Conservation (phyloP, 2,797 vertebrate genomes). For the Malurus leucopterus region DNA sequence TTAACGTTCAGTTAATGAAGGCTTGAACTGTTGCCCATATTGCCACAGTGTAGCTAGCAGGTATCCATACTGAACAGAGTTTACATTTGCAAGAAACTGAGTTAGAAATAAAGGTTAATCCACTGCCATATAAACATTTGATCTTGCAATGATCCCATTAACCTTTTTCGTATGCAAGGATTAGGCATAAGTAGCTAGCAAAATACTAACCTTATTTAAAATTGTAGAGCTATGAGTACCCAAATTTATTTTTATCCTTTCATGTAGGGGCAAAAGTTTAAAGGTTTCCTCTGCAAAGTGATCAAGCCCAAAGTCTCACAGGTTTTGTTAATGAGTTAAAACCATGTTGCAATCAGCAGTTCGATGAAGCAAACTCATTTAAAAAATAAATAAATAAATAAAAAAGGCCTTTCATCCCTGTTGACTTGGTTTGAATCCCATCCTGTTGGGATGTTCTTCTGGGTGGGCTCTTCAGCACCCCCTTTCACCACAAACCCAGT, state of each 20-base stretch:
- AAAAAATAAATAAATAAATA: rapidly evolving
- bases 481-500: not conserved
- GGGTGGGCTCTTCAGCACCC: not conserved
- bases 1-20: slow-evolving; percentile 37
- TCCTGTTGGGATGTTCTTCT: not conserved
- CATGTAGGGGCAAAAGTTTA: not conserved
- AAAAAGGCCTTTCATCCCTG: not conserved
- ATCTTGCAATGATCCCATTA: slow-evolving; percentile 56
- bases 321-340: not conserved
- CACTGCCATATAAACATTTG: slow-evolving; percentile 45
- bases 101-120: slow-evolving; percentile 55
- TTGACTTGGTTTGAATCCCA: not conserved
- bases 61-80: not conserved
- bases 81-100: slow-evolving; percentile 19
- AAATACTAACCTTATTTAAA: slow-evolving; percentile 36
- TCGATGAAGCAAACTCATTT: not conserved
- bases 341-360: not conserved
- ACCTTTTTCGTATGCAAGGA: slow-evolving; percentile 12
- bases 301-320: not conserved
- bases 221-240: not conserved
- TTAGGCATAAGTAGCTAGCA: slow-evolving; percentile 4
- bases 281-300: not conserved
- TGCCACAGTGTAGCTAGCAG: not conserved
- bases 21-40: slow-evolving; percentile 17
- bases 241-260: not conserved